Percentiles rank a stretch among this genome's conserved stretches.
Conservation (phyloP, 2,888 invertebrate genomes). For the Argynnis bischoffii region DNA sequence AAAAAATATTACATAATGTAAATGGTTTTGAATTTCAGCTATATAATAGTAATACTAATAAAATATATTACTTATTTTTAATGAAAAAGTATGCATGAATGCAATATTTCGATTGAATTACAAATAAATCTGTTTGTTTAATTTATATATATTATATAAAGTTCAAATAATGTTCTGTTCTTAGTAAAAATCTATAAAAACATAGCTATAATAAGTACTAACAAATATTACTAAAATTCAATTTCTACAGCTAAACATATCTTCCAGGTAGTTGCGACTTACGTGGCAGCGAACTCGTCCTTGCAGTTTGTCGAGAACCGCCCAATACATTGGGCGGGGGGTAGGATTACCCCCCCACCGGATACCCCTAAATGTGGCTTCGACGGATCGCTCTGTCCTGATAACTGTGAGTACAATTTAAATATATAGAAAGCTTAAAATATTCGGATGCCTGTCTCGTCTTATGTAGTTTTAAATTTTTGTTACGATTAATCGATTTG, state of each 20-base stretch:
- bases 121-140: no score
- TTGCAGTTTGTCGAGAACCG: conserved; percentile 87
- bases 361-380: conserved; percentile 97
- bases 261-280: conserved; percentile 93
- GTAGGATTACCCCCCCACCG: conserved; percentile 87
- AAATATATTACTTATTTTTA: no score
- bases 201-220: neutral
- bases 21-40: no score
- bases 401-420: conserved; percentile 84
- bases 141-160: no score
- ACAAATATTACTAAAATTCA: neutral
- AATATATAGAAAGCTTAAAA: neutral
- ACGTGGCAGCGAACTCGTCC: conserved; percentile 90
- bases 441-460: no score
- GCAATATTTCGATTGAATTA: no score
- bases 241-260: neutral
- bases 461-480: neutral
- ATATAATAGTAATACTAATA: no score
- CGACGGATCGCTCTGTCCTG: conserved; percentile 94
- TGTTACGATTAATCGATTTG: neutral
- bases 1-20: no score
- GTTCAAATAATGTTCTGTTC: no score
- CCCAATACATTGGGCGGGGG: conserved; percentile 94
- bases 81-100: no score
- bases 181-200: no score